phyloP scores from a whole-genome alignment of 2,113 vertebrate genomes.

The Limnothrissa miodon region DNA sequence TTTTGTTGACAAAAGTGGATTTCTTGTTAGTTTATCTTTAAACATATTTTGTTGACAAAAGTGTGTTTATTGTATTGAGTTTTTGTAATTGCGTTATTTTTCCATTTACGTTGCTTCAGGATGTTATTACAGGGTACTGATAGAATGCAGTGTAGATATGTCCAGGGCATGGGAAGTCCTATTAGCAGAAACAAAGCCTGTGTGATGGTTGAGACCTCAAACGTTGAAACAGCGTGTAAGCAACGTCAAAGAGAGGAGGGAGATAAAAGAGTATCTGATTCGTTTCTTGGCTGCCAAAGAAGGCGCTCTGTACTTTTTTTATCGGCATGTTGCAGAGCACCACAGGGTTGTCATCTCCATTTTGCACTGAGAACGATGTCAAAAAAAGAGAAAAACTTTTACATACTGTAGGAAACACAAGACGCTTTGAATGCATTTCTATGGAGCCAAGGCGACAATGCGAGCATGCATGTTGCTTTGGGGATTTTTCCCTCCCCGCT shows the following conservation, averaged over 20 bases:
- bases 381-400: neutral
- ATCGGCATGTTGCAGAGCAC: neutral
- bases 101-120: neutral
- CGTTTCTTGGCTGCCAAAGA: slow-evolving; percentile 4
- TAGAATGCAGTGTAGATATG: neutral
- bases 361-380: neutral
- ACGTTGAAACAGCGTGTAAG: slow-evolving; percentile 3
- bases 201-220: slow-evolving; percentile 11
- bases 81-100: neutral
- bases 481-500: neutral
- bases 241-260: neutral
- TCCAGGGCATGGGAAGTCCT: neutral
- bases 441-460: neutral
- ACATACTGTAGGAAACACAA: neutral
- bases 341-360: slow-evolving; percentile 13
- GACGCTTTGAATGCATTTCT: neutral
- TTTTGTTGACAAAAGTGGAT: neutral
- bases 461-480: neutral
- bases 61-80: neutral
- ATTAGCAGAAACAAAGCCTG: neutral
- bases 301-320: neutral
- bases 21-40: neutral
- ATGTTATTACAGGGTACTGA: neutral
- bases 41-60: too few relatives aligned
- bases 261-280: slow-evolving; percentile 18